phyloP scores from a whole-genome alignment of 1,140 invertebrate genomes.

The Drosophila parvula region DNA sequence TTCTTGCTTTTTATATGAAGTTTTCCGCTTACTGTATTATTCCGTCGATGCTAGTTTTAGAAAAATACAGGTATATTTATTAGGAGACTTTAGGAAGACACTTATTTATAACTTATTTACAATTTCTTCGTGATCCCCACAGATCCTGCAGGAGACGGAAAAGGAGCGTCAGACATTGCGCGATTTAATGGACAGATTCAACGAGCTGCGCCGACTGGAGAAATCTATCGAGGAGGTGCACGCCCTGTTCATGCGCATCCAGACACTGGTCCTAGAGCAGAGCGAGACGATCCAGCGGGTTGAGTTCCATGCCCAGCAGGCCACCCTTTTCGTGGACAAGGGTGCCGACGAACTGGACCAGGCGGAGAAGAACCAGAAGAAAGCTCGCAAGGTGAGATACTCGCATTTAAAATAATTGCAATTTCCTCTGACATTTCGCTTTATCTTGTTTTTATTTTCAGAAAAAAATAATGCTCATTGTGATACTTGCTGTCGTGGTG shows the following conservation, averaged over 20 bases:
- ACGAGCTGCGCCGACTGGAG: slow-evolving; percentile 78
- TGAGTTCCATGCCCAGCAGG: slow-evolving; percentile 82
- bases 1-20: too few relatives aligned
- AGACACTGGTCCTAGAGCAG: slow-evolving; percentile 81
- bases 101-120: not conserved
- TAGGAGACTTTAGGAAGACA: too few relatives aligned
- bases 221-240: slow-evolving; percentile 83
- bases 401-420: not conserved
- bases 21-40: too few relatives aligned
- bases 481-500: slow-evolving; percentile 65
- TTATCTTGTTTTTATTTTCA: slow-evolving; percentile 41
- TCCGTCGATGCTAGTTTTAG: too few relatives aligned
- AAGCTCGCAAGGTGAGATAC: slow-evolving; percentile 71
- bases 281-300: slow-evolving; percentile 80
- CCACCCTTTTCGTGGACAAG: slow-evolving; percentile 74
- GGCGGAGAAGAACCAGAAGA: slow-evolving; percentile 72
- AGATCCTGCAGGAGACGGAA: slow-evolving; percentile 83
- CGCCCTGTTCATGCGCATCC: slow-evolving; percentile 79
- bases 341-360: slow-evolving; percentile 74
- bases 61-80: too few relatives aligned
- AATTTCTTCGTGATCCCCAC: not conserved
- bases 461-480: slow-evolving; percentile 80
- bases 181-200: slow-evolving; percentile 79
- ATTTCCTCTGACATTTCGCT: not conserved
- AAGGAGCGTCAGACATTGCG: slow-evolving; percentile 75